phyloP scores from a whole-genome alignment of 2,888 invertebrate genomes.

The Pachycephus smyrnensis region DNA sequence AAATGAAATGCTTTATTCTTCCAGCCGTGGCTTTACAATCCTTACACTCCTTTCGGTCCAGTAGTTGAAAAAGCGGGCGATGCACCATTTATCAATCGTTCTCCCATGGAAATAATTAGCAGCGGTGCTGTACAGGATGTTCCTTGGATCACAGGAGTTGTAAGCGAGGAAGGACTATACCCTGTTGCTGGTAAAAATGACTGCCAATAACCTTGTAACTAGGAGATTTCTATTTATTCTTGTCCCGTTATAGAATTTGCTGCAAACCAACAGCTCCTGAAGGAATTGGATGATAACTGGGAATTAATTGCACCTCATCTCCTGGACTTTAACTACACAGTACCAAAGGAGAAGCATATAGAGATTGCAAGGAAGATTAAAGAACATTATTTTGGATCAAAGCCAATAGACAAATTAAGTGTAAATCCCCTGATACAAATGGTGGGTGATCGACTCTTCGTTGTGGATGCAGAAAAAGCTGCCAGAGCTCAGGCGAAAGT shows the following conservation, averaged over 20 bases:
- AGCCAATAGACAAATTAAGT: conserved; percentile 66
- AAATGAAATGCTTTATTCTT: conserved; percentile 31
- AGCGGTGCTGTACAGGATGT: conserved; percentile 73
- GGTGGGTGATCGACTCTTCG: conserved; percentile 76
- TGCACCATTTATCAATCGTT: conserved; percentile 75
- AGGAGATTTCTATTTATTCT: background rate
- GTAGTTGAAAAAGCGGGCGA: conserved; percentile 73
- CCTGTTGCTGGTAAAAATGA: conserved; percentile 73
- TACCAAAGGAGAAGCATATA: conserved; percentile 67
- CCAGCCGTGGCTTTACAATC: conserved; percentile 73
- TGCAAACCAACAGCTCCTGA: conserved; percentile 65
- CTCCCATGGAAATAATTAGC: conserved; percentile 74
- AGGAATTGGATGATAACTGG: conserved; percentile 72
- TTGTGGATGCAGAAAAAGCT: conserved; percentile 72
- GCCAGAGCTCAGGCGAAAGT: conserved; percentile 72
- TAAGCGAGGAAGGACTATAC: conserved; percentile 80
- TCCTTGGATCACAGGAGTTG: conserved; percentile 78
- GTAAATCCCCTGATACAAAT: conserved; percentile 66
- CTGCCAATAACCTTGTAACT: background rate
- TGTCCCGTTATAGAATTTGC: conserved; percentile 54
- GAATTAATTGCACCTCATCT: conserved; percentile 73
- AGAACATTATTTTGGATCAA: conserved; percentile 70
- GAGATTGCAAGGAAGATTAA: conserved; percentile 70
- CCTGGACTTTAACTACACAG: conserved; percentile 74
- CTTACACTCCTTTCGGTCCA: conserved; percentile 81